Evolutionary conservation across 2,888 invertebrate species (phyloP).

Genomic region (Chirona hameri): DNA sequence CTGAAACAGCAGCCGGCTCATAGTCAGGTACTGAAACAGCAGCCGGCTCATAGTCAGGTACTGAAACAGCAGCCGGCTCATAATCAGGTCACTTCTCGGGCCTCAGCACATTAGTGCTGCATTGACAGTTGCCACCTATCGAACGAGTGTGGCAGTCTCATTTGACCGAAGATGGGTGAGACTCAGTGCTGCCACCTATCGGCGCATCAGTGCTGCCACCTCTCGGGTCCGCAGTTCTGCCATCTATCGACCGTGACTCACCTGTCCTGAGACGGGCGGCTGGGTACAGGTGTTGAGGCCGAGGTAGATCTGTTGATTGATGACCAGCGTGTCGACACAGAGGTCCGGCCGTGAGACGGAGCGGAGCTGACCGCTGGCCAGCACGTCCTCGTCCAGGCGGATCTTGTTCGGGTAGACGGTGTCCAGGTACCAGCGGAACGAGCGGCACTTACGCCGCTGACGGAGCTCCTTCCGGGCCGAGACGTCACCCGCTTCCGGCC

Average conservation of each 20-base stretch:
- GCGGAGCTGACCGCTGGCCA: slow-evolving; percentile 40
- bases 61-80: no score
- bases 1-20: no score
- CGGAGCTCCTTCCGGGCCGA: slow-evolving; percentile 36
- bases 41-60: no score
- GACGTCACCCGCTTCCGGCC: slow-evolving; percentile 38
- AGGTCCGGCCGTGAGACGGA: neutral
- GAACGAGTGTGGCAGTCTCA: no score
- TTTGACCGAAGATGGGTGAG: no score
- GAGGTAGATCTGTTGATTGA: neutral
- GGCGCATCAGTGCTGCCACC: no score
- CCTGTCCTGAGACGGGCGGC: slow-evolving; percentile 7
- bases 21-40: no score
- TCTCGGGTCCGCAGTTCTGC: no score
- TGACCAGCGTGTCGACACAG: slow-evolving; percentile 22
- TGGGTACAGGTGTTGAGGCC: slow-evolving; percentile 10
- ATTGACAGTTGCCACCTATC: no score
- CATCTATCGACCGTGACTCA: neutral
- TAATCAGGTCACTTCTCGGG: no score
- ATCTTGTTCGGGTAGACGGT: slow-evolving; percentile 40
- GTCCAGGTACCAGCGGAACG: slow-evolving; percentile 39
- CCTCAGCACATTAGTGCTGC: no score
- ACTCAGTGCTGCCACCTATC: no score
- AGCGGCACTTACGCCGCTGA: slow-evolving; percentile 35
- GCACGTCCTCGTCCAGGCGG: slow-evolving; percentile 40